A percentile compares a stretch with the other conserved stretches of the same genome.
Conservation (phyloP, 2,113 vertebrate species). For the Microtus richardsoni region DNA sequence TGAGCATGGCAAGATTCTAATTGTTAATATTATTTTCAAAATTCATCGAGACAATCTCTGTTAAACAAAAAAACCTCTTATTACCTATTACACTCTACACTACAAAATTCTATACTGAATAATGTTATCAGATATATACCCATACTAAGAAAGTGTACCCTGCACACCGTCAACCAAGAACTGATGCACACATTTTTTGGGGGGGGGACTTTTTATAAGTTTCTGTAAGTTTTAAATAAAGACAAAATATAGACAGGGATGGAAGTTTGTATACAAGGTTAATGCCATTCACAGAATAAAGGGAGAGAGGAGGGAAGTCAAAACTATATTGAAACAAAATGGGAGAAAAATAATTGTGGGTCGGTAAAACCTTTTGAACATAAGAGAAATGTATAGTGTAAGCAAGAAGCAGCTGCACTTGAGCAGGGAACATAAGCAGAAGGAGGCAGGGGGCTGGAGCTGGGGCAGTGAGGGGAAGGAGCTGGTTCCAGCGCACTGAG, state of each 20-base stretch:
- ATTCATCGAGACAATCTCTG: not conserved
- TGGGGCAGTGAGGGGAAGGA: not conserved
- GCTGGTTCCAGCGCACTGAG: not conserved
- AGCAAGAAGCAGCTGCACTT: not conserved
- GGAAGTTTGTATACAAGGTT: not conserved
- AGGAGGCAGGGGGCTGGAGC: not conserved
- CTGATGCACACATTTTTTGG: not conserved
- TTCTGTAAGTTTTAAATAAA: not conserved
- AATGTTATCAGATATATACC: not conserved
- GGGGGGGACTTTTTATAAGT: not conserved
- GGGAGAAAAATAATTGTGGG: not conserved
- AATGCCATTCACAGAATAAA: not conserved
- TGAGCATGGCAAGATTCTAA: not conserved
- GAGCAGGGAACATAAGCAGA: not conserved
- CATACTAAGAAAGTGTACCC: not conserved
- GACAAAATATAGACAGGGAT: not conserved
- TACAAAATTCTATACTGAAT: not conserved
- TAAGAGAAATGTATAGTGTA: not conserved
- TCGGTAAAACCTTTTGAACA: not conserved
- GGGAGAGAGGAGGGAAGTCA: not conserved
- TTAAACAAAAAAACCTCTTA: not conserved
- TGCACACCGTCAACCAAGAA: not conserved
- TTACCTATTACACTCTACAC: not conserved
- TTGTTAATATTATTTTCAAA: not conserved
- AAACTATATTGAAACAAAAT: not conserved